Percentiles rank a stretch among this genome's conserved stretches.
These are phyloP conservation scores for Clivina fossor DNA, from an alignment of 2,888 invertebrate genomes.

Conservation along the genomic window DNA sequence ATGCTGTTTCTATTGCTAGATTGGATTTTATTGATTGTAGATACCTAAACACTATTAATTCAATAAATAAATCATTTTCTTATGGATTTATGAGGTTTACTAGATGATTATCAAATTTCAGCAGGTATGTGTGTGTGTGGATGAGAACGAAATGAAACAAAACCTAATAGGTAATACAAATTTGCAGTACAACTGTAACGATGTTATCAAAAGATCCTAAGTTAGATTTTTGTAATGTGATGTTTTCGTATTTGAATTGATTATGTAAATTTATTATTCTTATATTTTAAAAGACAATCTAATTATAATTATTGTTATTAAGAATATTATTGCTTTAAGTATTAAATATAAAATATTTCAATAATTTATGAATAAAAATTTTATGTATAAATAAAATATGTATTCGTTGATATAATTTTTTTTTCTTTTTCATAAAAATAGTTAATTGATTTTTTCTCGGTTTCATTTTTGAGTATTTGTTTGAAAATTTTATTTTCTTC, in stretches of 20 bases:
- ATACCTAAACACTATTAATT: slow-evolving; percentile 22
- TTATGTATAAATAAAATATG: too few species aligned
- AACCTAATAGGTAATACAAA: neutral
- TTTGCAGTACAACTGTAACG: too few species aligned
- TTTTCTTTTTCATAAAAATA: too few species aligned
- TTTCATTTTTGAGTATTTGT: too few species aligned
- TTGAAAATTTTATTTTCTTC: too few species aligned
- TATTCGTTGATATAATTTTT: too few species aligned
- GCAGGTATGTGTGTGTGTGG: neutral
- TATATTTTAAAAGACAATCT: too few species aligned
- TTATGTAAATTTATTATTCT: neutral
- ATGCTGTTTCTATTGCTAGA: slow-evolving; percentile 28
- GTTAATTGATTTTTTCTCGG: too few species aligned
- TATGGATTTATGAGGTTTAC: slow-evolving; percentile 13
- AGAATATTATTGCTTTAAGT: too few species aligned
- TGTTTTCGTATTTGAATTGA: neutral
- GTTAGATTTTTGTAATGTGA: neutral
- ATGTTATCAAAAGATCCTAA: neutral
- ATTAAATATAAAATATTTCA: too few species aligned
- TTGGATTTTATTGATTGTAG: slow-evolving; percentile 29
- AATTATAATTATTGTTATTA: too few species aligned
- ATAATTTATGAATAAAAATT: too few species aligned
- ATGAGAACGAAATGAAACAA: neutral
- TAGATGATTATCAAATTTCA: neutral
- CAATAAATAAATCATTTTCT: slow-evolving; percentile 28